Percentiles rank a stretch among this genome's conserved stretches.
Evolutionary conservation across 2,113 vertebrate species (phyloP).

Genomic region (Xenopus laevis): DNA sequence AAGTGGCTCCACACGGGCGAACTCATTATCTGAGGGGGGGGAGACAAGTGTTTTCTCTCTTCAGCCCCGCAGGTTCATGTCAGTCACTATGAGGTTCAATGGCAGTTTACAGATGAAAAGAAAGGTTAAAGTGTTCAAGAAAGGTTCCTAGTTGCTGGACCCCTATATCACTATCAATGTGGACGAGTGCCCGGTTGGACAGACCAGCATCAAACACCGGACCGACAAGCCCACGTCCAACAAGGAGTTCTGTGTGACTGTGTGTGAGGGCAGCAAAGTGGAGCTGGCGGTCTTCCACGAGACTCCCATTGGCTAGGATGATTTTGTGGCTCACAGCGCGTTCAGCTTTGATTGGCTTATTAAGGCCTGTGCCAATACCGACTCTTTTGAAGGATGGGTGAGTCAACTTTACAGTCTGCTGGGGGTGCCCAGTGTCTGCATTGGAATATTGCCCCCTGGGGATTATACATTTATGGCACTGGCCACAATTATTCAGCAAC

Average conservation of each 20-base stretch:
- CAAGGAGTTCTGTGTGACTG: slow-evolving; percentile 86
- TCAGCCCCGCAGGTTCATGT: slow-evolving; percentile 51
- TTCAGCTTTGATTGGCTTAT: slow-evolving; percentile 85
- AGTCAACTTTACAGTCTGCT: slow-evolving; percentile 55
- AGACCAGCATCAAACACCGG: slow-evolving; percentile 90
- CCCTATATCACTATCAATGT: slow-evolving; percentile 93
- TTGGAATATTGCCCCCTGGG: too few relatives aligned
- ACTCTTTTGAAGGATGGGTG: slow-evolving; percentile 93
- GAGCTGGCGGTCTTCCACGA: slow-evolving; percentile 93
- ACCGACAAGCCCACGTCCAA: slow-evolving; percentile 94
- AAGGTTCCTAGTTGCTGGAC: slow-evolving; percentile 77
- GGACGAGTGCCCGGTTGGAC: slow-evolving; percentile 87
- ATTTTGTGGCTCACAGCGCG: slow-evolving; percentile 94
- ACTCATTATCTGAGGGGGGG: not conserved
- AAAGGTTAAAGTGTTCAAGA: too few relatives aligned
- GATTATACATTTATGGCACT: too few relatives aligned
- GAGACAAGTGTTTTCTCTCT: not conserved
- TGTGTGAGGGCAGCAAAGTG: slow-evolving; percentile 76
- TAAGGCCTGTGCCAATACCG: slow-evolving; percentile 66
- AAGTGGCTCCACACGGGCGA: too few relatives aligned
- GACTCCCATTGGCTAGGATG: slow-evolving; percentile 92
- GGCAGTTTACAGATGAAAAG: slow-evolving; percentile 86
- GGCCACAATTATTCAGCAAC: too few relatives aligned
- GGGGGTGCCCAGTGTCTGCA: too few relatives aligned
- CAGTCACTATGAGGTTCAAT: slow-evolving; percentile 85